phyloP scores from a whole-genome alignment of 2,888 invertebrate genomes.

The Zaprionus bogoriensis region DNA sequence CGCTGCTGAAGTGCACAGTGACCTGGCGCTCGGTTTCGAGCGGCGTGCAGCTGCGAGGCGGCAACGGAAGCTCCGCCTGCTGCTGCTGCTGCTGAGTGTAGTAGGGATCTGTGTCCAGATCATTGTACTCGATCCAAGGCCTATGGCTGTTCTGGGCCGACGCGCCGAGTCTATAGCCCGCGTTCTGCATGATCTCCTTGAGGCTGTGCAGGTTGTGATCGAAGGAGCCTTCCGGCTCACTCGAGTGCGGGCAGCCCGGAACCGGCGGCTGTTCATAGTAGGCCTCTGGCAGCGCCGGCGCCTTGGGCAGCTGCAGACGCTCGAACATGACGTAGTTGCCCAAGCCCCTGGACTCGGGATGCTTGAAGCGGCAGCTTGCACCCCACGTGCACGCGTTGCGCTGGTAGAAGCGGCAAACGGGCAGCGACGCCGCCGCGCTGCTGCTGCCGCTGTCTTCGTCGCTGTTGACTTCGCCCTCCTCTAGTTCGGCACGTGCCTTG shows the following conservation, averaged over 20 bases:
- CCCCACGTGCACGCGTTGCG: conserved; percentile 36
- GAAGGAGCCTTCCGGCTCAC: background rate
- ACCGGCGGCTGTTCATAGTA: background rate
- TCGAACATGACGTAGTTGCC: conserved; percentile 63
- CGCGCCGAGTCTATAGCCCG: background rate
- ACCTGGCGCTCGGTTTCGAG: background rate
- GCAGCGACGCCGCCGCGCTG: background rate
- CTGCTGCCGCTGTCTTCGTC: background rate
- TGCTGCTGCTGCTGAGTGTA: conserved; percentile 15
- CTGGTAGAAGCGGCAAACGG: conserved; percentile 33
- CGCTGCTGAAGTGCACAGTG: background rate
- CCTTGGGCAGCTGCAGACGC: background rate
- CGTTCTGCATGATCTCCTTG: conserved; percentile 5
- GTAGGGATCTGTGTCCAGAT: conserved; percentile 30
- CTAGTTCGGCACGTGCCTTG: conserved; percentile 7
- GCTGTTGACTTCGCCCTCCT: conserved; percentile 54
- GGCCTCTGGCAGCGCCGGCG: background rate
- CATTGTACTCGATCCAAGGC: conserved; percentile 1
- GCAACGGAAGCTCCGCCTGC: background rate
- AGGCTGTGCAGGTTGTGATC: conserved; percentile 1
- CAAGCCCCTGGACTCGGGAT: conserved; percentile 5
- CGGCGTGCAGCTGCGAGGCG: too few species aligned
- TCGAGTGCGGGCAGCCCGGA: background rate
- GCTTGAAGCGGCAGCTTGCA: conserved; percentile 31
- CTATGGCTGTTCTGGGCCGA: background rate